phyloP scores from a whole-genome alignment of 2,888 invertebrate genomes.

The Oscheius sp. region DNA sequence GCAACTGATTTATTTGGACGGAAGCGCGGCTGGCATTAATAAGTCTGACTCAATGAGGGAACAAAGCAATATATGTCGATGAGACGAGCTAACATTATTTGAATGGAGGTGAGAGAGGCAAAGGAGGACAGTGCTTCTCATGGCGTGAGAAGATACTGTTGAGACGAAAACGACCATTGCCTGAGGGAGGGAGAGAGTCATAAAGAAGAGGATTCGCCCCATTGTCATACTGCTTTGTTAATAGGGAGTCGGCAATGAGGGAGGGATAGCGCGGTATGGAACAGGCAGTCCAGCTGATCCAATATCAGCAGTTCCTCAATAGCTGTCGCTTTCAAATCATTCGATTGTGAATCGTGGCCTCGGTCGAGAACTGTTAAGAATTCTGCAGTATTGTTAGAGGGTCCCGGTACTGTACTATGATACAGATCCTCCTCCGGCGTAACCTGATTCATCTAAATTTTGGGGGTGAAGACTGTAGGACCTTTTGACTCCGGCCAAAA shows the following conservation, averaged over 20 bases:
- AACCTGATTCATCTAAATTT: conserved; percentile 28
- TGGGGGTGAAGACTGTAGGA: conserved; percentile 35
- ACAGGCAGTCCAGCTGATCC: conserved; percentile 35
- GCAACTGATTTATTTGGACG: no score
- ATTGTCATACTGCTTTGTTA: conserved; percentile 7
- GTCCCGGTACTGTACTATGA: no score
- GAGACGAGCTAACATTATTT: neutral
- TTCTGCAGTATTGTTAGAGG: no score
- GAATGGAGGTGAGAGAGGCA: neutral
- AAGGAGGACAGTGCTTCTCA: neutral
- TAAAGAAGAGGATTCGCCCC: no score
- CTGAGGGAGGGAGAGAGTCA: neutral
- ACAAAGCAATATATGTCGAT: neutral
- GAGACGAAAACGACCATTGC: neutral
- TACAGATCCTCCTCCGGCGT: conserved; percentile 13
- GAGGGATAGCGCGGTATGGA: conserved; percentile 18
- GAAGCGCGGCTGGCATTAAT: no score
- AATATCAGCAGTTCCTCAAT: conserved; percentile 33
- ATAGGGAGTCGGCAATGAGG: conserved; percentile 28
- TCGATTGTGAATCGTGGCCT: conserved; percentile 2
- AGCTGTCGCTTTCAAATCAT: conserved; percentile 28
- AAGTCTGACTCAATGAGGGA: no score
- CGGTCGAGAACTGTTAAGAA: no score
- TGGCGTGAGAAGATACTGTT: conserved; percentile 8
- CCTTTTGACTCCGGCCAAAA: conserved; percentile 36